Evolutionary conservation across 1,140 invertebrate species (phyloP).

Genomic region (Drosophila eugracilis): DNA sequence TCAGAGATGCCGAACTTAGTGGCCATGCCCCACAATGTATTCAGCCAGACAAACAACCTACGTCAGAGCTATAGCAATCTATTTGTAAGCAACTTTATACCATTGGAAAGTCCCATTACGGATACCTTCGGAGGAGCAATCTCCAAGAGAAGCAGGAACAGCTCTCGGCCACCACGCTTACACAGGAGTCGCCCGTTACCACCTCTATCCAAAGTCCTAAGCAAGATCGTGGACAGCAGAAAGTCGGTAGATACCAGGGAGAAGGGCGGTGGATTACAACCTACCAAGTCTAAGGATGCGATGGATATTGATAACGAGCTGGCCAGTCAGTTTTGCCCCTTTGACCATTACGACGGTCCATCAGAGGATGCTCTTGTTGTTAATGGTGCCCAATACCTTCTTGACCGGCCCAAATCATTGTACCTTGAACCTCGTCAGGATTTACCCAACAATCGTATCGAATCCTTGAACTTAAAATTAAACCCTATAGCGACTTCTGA

Average conservation of each 20-base stretch:
- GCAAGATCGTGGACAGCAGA: constrained; percentile 6
- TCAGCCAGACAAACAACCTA: constrained; percentile 10
- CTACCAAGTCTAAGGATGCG: not conserved
- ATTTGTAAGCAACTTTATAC: constrained; percentile 49
- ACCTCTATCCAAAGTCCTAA: constrained; percentile 43
- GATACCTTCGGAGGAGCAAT: constrained; percentile 55
- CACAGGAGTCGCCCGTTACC: constrained; percentile 40
- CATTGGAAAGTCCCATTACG: constrained; percentile 49
- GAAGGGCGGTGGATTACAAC: constrained; percentile 31
- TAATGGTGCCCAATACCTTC: constrained; percentile 30
- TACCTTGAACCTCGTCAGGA: constrained; percentile 22
- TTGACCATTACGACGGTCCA: constrained; percentile 58
- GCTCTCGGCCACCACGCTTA: not conserved
- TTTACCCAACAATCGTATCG: constrained; percentile 26
- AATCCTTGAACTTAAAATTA: not conserved
- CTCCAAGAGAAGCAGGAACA: constrained; percentile 34
- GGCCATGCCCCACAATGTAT: constrained; percentile 32
- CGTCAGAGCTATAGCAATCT: constrained; percentile 23
- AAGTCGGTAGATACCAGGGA: constrained; percentile 1
- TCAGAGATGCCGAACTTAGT: constrained; percentile 29
- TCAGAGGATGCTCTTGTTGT: constrained; percentile 60
- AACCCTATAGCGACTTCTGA: not conserved
- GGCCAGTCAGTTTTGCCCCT: constrained; percentile 57
- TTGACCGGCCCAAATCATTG: constrained; percentile 29
- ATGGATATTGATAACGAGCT: not conserved